Evolutionary conservation across 2,888 invertebrate species (phyloP), one percentile per base, ranked within the genome.

Genomic region (Atrina japonica): DNA sequence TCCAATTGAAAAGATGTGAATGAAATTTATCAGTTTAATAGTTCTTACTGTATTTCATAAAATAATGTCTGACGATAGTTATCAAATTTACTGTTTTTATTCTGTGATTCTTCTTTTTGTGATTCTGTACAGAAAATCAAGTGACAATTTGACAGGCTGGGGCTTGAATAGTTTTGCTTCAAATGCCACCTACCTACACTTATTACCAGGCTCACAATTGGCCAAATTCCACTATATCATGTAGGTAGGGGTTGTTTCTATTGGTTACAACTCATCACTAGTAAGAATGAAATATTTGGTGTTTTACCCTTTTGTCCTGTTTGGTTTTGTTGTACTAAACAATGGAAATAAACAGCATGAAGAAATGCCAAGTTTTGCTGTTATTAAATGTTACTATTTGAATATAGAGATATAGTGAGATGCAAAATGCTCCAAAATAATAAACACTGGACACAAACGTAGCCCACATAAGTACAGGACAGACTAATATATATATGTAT

Each of bases 321-420:
- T 43, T 59, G 56, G 55, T 55, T 41, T 47, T 59, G 21, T 50
- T 27, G 45, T 49, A 47, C 21, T 27, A 58, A 35, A 41, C 53
- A 43, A 59, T 27, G 60, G 23, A 58, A 50, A 53, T 50, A 81
- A 76, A 81, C 85, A 86, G 86, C 83, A 86, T 86, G 80, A 85
- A 86, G 86, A 86, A 86, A 86, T 86, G 86, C 86, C 86, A 84
- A 71, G 70, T 69, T 18, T 52, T 23, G 35, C 35, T 35, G 35
- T 35, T n/a, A n/a, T n/a, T 35, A 35, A 35, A 35, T 7, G 35
- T 35, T 35, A 35, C 35, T 35, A 35, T 35, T 35, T 35, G 11
- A 35, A 35, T 35, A 35, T 11, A 35, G 35, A 35, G 35, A 35
- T 35, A 35, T 35, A 35, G 35, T 35, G 35, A 7, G 35, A 35